Evolutionary conservation across 1,140 invertebrate genomes (phyloP), one percentile per base, ranked within the genome.

Genomic region (Sycobia sp.): DNA sequence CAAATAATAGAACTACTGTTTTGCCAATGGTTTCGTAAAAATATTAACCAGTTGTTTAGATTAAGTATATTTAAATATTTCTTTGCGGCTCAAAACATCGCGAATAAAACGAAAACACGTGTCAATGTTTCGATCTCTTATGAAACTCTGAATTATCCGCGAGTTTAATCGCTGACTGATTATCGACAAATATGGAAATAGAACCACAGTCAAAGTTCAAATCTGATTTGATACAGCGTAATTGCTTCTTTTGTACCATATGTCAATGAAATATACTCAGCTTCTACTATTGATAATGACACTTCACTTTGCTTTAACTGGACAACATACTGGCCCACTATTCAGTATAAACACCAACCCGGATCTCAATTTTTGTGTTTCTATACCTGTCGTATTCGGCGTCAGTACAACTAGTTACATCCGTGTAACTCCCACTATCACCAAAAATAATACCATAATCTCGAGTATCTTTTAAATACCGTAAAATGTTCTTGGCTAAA

Each of bases 231-330:
- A n/a, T n/a, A n/a, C n/a, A n/a, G n/a, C n/a, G n/a, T n/a, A n/a
- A n/a, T n/a, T 22, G 43, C 7, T 9, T 46, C 16, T 16, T 13
- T 3, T 25, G 16, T 46, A 27, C 29, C 3, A 4, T 46, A 5
- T 50, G 23, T 66, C 54, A 65, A 72, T 64, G 39, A 58, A 74
- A 56, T 79, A 74, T 59, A 67, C 27, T 67, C 59, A 9, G 61
- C 29, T 43, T 60, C 63, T 23, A 51, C 34, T 20, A 72, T 76
- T 20, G 56, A 64, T 7, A 55, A 10, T 18, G 55, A 20, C 29
- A 65, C 62, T 14, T 25, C 22, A 18, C 41, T 55, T 50, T 67
- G 62, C 23, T 32, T 65, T 62, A 34, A 20, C 34, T 2, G 13
- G n/a, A 54, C 61, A 67, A 9, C 49, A 54, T 3, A 67, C 44